These are phyloP conservation scores for Lophotriccus pileatus DNA, from an alignment of 2,797 vertebrate species.

Conservation along the genomic window DNA sequence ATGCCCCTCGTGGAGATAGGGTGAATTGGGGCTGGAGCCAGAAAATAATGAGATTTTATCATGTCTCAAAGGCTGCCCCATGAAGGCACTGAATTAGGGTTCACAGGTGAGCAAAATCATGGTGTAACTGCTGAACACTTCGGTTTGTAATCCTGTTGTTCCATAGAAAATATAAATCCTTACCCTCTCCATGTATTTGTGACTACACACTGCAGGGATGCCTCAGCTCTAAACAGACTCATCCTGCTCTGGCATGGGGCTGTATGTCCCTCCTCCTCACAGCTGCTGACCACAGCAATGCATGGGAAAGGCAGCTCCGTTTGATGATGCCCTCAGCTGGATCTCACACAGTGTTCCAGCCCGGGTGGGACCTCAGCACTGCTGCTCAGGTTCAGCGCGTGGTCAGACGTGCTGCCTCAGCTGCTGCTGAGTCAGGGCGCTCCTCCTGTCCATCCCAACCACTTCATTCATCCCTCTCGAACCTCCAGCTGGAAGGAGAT, in stretches of 20 bases:
- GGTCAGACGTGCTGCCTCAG: background rate
- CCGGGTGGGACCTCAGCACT: background rate
- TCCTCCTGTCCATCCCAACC: background rate
- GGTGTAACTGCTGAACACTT: background rate
- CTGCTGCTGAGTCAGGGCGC: background rate
- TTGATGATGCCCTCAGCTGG: background rate
- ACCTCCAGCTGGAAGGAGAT: background rate
- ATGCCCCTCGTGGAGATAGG: fast-evolving
- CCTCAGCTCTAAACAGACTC: background rate
- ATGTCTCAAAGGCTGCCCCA: background rate
- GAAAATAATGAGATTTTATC: background rate
- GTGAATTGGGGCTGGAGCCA: background rate
- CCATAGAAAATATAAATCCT: background rate
- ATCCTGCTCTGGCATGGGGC: background rate
- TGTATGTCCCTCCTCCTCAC: background rate
- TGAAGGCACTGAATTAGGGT: background rate
- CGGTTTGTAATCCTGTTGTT: background rate
- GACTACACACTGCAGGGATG: background rate
- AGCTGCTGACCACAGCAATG: background rate
- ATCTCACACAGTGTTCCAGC: background rate
- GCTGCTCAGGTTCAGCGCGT: background rate
- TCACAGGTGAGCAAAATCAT: background rate
- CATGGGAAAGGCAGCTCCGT: background rate
- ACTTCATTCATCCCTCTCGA: background rate
- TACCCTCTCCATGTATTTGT: fast-evolving